A percentile compares a stretch with the other conserved stretches of the same genome.
phyloP scores from a whole-genome alignment of 2,797 vertebrate genomes.

The Aldrovandia affinis region DNA sequence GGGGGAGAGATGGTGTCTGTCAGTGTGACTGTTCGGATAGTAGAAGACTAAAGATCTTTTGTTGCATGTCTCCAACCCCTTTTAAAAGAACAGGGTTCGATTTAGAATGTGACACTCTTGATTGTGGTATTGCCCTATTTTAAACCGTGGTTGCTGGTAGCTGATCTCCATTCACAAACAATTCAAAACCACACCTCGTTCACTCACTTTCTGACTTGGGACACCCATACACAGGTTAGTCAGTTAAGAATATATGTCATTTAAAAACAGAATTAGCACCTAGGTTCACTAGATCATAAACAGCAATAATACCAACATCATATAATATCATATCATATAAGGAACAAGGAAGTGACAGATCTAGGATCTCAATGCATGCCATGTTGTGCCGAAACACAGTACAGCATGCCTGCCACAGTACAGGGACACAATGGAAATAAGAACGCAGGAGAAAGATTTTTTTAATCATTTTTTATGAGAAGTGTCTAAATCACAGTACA shows the following conservation, averaged over 20 bases:
- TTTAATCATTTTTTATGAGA: too few relatives aligned
- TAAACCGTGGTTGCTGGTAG: slow-evolving; percentile 47
- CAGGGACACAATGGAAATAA: not conserved
- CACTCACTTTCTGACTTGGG: not conserved
- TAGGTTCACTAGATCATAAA: not conserved
- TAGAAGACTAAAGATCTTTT: not conserved
- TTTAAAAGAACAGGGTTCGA: slow-evolving; percentile 60
- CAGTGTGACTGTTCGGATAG: slow-evolving; percentile 22
- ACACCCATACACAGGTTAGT: not conserved
- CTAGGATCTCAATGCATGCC: not conserved
- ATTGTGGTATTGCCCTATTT: slow-evolving; percentile 50
- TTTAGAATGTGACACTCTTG: slow-evolving; percentile 68
- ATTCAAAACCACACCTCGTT: not conserved
- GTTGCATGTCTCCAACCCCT: slow-evolving; percentile 33
- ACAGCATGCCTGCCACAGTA: not conserved
- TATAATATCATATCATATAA: not conserved
- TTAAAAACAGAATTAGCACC: not conserved
- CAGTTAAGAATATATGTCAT: not conserved
- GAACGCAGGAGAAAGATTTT: not conserved
- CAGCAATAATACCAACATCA: not conserved
- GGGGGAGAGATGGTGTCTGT: slow-evolving; percentile 50
- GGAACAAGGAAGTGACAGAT: not conserved
- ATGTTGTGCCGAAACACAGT: not conserved
- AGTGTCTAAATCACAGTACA: too few relatives aligned
- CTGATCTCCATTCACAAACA: slow-evolving; percentile 17